phyloP scores from a whole-genome alignment of 23 tunicate species.

The Halocynthia roretzi region DNA sequence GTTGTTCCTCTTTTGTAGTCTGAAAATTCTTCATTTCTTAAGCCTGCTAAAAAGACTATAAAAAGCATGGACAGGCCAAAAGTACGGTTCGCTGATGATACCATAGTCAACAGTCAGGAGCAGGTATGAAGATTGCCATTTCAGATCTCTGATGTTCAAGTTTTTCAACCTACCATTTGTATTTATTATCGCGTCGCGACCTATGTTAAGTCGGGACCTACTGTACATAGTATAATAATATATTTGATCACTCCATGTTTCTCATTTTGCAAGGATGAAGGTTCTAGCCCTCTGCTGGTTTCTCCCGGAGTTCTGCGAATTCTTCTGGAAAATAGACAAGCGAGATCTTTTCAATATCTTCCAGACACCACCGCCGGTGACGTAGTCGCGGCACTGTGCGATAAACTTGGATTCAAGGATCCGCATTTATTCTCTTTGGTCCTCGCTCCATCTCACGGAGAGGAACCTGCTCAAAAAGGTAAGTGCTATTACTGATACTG shows the following conservation, averaged over 20 bases:
- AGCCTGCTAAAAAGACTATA: constrained; percentile 53
- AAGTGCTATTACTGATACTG: too few species aligned
- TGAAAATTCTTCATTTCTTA: constrained; percentile 60
- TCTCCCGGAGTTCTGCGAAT: constrained; percentile 52
- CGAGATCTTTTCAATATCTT: constrained; percentile 51
- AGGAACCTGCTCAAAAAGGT: constrained; percentile 3
- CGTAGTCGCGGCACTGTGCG: constrained; percentile 52
- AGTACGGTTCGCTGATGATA: constrained; percentile 72
- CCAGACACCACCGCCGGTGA: constrained; percentile 74
- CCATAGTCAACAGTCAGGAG: constrained; percentile 33
- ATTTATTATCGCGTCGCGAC: too few species aligned
- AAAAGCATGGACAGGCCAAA: constrained; percentile 53
- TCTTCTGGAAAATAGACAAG: constrained; percentile 40
- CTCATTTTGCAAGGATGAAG: constrained; percentile 19
- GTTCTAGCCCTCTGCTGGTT: constrained; percentile 44
- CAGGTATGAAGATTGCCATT: constrained; percentile 4
- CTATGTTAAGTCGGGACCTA: too few species aligned
- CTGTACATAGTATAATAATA: too few species aligned
- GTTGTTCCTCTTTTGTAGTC: constrained; percentile 19
- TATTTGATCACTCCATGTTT: neutral
- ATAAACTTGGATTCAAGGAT: constrained; percentile 52
- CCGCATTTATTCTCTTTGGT: constrained; percentile 55
- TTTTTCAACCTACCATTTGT: neutral
- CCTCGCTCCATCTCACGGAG: constrained; percentile 14
- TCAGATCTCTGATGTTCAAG: neutral